A percentile compares a stretch with the other conserved stretches of the same genome.
phyloP scores from a whole-genome alignment of 2,113 vertebrate species.

The Leptocoma aspasia region DNA sequence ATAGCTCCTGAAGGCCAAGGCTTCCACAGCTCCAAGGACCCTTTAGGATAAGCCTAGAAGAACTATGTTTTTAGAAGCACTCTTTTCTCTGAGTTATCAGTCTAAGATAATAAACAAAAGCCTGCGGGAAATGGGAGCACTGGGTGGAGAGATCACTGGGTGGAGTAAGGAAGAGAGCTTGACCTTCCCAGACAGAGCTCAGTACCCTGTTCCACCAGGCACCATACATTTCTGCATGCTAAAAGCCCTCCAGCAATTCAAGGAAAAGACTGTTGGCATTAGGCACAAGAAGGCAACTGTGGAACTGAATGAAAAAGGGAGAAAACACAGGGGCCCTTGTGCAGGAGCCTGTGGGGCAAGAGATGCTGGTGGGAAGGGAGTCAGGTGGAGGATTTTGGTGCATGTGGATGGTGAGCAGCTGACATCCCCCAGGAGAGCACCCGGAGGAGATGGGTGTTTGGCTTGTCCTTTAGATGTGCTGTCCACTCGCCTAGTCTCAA shows the following conservation, averaged over 20 bases:
- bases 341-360: neutral
- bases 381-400: neutral
- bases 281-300: fast-evolving
- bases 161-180: neutral
- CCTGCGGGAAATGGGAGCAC: neutral
- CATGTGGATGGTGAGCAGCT: fast-evolving
- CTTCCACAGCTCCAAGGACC: neutral
- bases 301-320: neutral
- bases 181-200: neutral
- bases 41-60: neutral
- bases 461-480: neutral
- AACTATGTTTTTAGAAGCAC: neutral
- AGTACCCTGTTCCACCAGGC: neutral
- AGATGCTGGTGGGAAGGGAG: fast-evolving
- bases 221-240: fast-evolving
- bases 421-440: fast-evolving
- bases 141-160: neutral
- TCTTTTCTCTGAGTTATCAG: neutral
- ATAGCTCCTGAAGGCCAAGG: neutral
- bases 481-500: neutral
- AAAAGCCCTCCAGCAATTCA: neutral
- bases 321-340: neutral
- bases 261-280: neutral
- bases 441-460: fast-evolving
- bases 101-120: neutral